Conservation (phyloP, 1,140 invertebrate species). For the Acyrthosiphon pisum region DNA sequence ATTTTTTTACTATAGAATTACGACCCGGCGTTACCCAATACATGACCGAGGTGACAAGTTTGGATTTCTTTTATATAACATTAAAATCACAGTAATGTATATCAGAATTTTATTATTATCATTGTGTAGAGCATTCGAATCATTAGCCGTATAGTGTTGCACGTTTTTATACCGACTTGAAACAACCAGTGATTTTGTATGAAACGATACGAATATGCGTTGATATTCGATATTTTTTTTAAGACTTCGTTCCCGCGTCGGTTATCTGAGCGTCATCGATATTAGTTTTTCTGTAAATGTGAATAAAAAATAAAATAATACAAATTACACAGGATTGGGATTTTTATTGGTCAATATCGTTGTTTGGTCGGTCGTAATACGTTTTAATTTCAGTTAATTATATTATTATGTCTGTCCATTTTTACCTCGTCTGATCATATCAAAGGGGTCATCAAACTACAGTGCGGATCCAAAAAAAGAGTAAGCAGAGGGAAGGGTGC, state of each 20-base stretch:
- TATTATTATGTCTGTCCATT: neutral
- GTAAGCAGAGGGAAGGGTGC: neutral
- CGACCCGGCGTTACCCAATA: neutral
- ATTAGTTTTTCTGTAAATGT: neutral
- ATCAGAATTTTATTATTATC: neutral
- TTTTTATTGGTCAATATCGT: neutral
- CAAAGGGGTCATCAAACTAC: neutral
- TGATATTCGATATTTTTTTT: neutral
- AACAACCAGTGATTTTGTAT: neutral
- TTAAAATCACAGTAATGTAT: neutral
- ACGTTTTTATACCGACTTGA: neutral
- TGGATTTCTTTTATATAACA: neutral
- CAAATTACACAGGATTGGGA: neutral
- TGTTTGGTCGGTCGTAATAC: neutral
- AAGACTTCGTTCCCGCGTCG: neutral
- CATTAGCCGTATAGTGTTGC: neutral
- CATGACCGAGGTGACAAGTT: neutral
- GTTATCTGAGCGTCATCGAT: neutral
- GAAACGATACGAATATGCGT: neutral
- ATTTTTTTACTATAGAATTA: neutral
- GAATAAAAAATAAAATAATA: neutral
- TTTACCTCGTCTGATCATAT: neutral
- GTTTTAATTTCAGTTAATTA: neutral
- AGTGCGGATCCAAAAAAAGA: neutral
- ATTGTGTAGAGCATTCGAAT: neutral